Conservation (phyloP, 1,140 invertebrate genomes). For the Polypedilum vanderplanki region DNA sequence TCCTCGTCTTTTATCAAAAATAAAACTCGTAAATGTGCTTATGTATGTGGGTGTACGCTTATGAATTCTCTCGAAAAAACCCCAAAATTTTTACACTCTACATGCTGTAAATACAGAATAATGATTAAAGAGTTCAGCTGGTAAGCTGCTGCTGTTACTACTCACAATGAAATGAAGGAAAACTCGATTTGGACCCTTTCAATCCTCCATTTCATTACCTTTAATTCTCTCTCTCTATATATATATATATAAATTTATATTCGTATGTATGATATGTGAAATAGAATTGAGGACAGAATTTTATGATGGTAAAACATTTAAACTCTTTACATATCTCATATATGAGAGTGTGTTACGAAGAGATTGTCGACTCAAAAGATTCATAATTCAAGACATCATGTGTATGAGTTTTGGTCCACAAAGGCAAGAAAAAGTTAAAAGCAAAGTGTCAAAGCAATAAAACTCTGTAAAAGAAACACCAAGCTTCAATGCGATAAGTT, state of each 20-base stretch:
- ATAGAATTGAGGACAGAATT: no score
- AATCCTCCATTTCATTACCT: not conserved
- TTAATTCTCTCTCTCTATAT: not conserved
- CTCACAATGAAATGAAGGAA: not conserved
- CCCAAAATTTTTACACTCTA: no score
- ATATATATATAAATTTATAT: no score
- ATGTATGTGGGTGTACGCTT: not conserved
- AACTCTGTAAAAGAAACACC: slow-evolving; percentile 7
- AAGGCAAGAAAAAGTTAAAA: not conserved
- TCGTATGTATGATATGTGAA: no score
- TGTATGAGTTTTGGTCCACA: not conserved
- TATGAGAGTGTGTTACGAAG: no score
- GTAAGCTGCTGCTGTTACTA: not conserved
- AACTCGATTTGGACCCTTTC: not conserved
- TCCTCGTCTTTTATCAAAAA: not conserved
- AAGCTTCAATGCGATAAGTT: not conserved
- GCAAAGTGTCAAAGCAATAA: slow-evolving; percentile 12
- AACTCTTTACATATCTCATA: no score
- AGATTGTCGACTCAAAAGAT: not conserved
- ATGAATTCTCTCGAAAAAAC: not conserved
- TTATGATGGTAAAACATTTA: no score
- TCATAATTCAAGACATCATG: slow-evolving; percentile 12
- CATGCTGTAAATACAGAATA: not conserved
- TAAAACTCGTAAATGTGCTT: not conserved
- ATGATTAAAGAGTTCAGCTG: not conserved